These are phyloP conservation scores for Cataglyphis altisquamis DNA, from an alignment of 2,888 invertebrate genomes.

Conservation along the genomic window DNA sequence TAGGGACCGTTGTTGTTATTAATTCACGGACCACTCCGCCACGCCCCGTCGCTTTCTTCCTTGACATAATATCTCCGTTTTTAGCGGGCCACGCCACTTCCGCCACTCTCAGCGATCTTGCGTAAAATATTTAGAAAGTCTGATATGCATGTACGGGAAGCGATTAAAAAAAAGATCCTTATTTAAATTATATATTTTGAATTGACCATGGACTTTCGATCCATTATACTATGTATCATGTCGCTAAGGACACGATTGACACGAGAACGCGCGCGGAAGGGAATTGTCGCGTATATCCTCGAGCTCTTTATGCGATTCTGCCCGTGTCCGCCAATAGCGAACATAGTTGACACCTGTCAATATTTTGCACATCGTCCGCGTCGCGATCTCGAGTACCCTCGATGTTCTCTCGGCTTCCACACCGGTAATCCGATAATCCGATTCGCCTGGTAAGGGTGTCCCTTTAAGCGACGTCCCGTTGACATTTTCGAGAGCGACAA, in stretches of 20 bases:
- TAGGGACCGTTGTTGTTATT: conserved; percentile 57
- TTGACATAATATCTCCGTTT: conserved; percentile 29
- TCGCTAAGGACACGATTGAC: conserved; percentile 11
- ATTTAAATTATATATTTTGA: neutral
- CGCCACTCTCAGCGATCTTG: neutral
- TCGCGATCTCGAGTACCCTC: conserved; percentile 55
- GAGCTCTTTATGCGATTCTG: conserved; percentile 23
- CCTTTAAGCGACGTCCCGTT: conserved; percentile 80
- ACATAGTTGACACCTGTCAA: conserved; percentile 54
- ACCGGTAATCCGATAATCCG: conserved; percentile 84
- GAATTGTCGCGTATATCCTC: neutral
- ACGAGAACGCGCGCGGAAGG: neutral
- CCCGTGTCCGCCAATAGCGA: conserved; percentile 21
- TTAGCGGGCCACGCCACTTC: neutral
- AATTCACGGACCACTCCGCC: conserved; percentile 67
- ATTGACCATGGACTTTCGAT: neutral
- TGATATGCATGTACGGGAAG: neutral
- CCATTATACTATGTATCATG: neutral
- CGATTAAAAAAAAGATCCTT: neutral
- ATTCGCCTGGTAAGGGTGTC: conserved; percentile 80
- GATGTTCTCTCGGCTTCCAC: conserved; percentile 75
- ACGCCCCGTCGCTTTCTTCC: conserved; percentile 55
- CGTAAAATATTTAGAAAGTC: conserved; percentile 7
- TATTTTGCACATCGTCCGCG: conserved; percentile 49
- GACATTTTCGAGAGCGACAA: conserved; percentile 84